phyloP scores from a whole-genome alignment of 2,797 vertebrate species.

The Columba guinea region DNA sequence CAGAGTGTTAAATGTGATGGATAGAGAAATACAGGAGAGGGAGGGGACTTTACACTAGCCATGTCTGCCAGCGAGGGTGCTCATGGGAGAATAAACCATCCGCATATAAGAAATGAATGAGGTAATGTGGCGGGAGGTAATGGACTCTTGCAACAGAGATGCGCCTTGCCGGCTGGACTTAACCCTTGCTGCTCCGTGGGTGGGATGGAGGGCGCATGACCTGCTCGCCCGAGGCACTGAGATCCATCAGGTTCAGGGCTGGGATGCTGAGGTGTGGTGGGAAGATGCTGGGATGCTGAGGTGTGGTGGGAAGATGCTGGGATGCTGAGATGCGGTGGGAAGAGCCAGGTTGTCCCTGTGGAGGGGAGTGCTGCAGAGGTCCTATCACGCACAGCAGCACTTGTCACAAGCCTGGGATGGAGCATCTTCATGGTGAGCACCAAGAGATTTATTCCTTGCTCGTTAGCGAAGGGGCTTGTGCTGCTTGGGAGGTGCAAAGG shows the following conservation, averaged over 20 bases:
- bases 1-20: conserved; percentile 99
- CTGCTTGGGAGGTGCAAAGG: neutral
- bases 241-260: fast-evolving
- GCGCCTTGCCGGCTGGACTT: conserved; percentile 81
- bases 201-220: fast-evolving
- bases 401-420: neutral
- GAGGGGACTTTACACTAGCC: conserved; percentile 86
- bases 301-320: too few relatives aligned
- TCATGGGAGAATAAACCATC: conserved; percentile 95
- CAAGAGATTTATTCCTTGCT: neutral
- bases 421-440: neutral
- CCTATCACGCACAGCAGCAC: fast-evolving
- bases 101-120: conserved; percentile 93
- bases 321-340: neutral
- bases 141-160: conserved; percentile 93
- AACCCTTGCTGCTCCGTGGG: conserved; percentile 74
- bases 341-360: neutral
- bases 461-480: neutral
- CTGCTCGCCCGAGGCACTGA: neutral
- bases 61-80: conserved; percentile 89
- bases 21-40: conserved; percentile 90
- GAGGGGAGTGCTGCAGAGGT: fast-evolving
- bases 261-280: neutral
- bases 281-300: too few relatives aligned
- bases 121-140: conserved; percentile 95